A percentile compares a stretch with the other conserved stretches of the same genome.
Evolutionary conservation across 37 sponge, comb jelly and placozoan species (phyloP).

Genomic region (Oscarella lobularis): DNA sequence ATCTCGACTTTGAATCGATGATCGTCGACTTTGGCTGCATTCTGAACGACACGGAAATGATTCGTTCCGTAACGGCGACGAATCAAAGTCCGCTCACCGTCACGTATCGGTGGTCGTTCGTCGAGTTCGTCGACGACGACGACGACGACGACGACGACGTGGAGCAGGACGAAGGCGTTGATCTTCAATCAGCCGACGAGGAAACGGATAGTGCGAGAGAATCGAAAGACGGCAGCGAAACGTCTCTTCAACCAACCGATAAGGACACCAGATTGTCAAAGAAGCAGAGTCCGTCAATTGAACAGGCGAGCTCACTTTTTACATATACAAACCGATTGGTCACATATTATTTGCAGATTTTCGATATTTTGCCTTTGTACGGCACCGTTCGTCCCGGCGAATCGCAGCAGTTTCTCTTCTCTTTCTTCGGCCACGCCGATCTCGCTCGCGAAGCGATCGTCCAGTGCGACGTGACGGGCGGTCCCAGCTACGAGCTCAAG

Average conservation of each 20-base stretch:
- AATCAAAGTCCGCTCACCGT: conserved; percentile 80
- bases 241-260: background rate
- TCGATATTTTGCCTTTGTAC: conserved; percentile 94
- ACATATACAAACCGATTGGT: background rate
- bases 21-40: conserved; percentile 90
- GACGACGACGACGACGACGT: conserved; percentile 53
- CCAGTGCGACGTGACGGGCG: conserved; percentile 81
- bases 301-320: background rate
- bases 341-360: conserved; percentile 32
- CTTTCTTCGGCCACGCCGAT: conserved; percentile 78
- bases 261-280: too few relatives aligned
- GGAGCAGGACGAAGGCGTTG: conserved; percentile 49
- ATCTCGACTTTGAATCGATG: conserved; percentile 53
- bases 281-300: background rate
- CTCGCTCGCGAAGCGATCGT: conserved; percentile 44
- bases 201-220: background rate
- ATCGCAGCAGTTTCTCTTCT: conserved; percentile 67
- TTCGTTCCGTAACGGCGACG: conserved; percentile 43
- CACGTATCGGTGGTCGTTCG: conserved; percentile 77
- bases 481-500: conserved; percentile 66
- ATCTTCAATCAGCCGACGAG: conserved; percentile 6
- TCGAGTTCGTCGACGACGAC: conserved; percentile 26
- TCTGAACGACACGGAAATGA: conserved; percentile 89
- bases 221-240: conserved; percentile 4
- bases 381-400: conserved; percentile 64